Base-by-base conservation (phyloP, 2,888 invertebrate species). In the Brachypalpus laphriformis region DNA sequence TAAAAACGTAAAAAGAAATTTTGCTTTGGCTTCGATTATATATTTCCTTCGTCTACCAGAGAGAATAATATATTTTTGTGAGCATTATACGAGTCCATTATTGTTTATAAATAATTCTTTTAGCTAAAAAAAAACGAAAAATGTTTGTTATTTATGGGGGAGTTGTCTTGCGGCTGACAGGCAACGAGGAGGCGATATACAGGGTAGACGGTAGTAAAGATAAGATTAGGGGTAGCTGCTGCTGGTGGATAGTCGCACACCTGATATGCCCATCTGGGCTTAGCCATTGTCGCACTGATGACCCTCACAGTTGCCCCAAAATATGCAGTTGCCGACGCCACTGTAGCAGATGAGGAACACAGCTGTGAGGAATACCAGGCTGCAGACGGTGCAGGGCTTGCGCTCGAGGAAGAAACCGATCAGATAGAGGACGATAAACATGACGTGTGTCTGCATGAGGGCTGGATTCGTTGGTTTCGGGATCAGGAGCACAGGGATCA, bases 381-480 rank as follows among this genome's bases (percentile, higher is more conserved):
- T 98, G 93, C 99, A 99, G 87, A 99, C 98, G 59, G 98, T 98
- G 92, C 99, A 99, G 0, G 99, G 99, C 92, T 97, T 99, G 89
- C 98, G 94, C 91, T 99, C 98, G 89, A 99, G 93, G 92, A 99
- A 99, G 93, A 99, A 99, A 89, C 99, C 98, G 88, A 98, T 96
- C 88, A 99, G 93, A 93, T 99, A 99, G 68, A 99, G 94, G 87
- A 98, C 96, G 95, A 99, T 98, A 92, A 99, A 99, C 96, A 99
- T 97, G 82, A 98, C 98, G 92, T 98, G 98, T 71, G 98, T 98
- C 92, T 98, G 97, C 89, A 99, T 95, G 81, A 99, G 93, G 40
- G 98, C 98, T 89, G 99, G 98, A 93, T 99, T 99, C 87, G 98
- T 95, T 74, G 99, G 99, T 93, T 99, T 99, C 88, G 99, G 99